Percentiles rank a stretch among this genome's conserved stretches.
Evolutionary conservation across 2,888 invertebrate genomes (phyloP).

Genomic region (Leptopilina syphax): DNA sequence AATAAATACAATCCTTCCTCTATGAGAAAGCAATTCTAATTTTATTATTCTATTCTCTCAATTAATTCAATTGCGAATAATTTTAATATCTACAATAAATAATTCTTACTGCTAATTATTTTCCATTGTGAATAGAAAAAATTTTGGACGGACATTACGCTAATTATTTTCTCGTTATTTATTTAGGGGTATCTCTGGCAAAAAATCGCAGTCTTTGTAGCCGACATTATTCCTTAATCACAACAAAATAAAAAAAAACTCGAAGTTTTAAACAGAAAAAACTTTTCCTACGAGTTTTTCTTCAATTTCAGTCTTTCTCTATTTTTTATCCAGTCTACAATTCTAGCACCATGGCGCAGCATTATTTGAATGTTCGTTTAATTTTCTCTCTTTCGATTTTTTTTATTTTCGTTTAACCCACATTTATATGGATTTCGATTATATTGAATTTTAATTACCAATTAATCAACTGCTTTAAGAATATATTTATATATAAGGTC

Average conservation of each 20-base stretch:
- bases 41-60: too few species aligned
- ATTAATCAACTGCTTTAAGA: constrained; percentile 29
- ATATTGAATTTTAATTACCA: background rate
- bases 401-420: background rate
- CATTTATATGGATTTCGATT: background rate
- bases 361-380: constrained; percentile 52
- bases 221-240: constrained; percentile 38
- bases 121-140: background rate
- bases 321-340: constrained; percentile 65
- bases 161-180: constrained; percentile 5
- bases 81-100: background rate
- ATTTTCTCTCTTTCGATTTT: background rate
- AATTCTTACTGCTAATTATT: background rate
- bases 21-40: too few species aligned
- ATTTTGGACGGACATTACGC: constrained; percentile 30
- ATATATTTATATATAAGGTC: constrained; percentile 54
- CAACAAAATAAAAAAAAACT: constrained; percentile 6
- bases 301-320: constrained; percentile 68
- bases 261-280: background rate
- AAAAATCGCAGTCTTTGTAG: constrained; percentile 44
- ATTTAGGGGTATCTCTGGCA: constrained; percentile 36
- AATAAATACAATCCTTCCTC: too few species aligned
- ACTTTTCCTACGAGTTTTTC: constrained; percentile 50
- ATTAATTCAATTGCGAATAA: too few species aligned
- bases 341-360: constrained; percentile 68